Evolutionary conservation across 2,113 vertebrate genomes (phyloP).

Genomic region (Dolichallabes microphthalmus): DNA sequence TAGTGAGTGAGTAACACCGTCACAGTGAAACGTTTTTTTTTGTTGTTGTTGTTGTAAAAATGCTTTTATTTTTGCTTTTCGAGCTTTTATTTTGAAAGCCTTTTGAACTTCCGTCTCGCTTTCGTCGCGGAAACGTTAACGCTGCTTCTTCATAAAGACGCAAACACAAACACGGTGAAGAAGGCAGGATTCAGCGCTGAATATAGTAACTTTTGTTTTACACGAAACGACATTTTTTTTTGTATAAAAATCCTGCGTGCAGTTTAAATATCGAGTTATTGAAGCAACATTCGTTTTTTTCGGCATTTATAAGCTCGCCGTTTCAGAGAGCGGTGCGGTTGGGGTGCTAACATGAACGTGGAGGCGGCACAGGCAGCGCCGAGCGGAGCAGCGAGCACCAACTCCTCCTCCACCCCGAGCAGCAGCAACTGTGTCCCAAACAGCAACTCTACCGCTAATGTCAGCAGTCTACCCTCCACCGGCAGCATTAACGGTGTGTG

Average conservation of each 20-base stretch:
- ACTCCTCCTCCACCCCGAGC: conserved; percentile 66
- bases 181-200: neutral
- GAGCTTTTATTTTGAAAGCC: conserved; percentile 30
- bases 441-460: conserved; percentile 60
- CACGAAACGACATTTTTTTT: neutral
- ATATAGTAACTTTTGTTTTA: neutral
- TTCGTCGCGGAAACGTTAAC: neutral
- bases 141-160: neutral
- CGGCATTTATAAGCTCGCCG: neutral
- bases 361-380: conserved; percentile 67
- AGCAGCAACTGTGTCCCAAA: conserved; percentile 66
- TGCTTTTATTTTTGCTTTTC: neutral
- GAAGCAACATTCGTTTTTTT: neutral
- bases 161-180: neutral
- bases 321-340: neutral
- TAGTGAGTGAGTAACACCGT: no score
- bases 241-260: neutral
- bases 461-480: conserved; percentile 66
- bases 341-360: conserved; percentile 62
- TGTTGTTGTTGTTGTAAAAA: neutral
- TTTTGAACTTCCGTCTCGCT: no score
- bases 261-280: neutral
- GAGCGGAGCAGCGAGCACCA: conserved; percentile 65
- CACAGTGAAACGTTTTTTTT: no score
- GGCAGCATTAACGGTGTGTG: conserved; percentile 65